Evolutionary conservation across 2,888 invertebrate genomes (phyloP).

Genomic region (Lordiphosa fenestrarum): DNA sequence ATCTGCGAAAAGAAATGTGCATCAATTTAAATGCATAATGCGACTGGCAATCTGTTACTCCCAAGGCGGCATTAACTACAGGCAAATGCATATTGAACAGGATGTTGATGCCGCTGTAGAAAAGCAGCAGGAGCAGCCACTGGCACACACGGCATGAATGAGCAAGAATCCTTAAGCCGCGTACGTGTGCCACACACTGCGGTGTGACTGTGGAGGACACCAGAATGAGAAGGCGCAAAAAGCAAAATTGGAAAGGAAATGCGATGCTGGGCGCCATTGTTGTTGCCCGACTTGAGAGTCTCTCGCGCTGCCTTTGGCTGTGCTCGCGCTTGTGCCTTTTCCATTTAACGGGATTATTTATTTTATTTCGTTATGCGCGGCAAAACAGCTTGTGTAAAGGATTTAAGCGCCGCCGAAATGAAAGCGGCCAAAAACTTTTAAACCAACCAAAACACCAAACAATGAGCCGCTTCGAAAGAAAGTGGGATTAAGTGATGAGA

Average conservation of each 20-base stretch:
- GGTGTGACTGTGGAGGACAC: slow-evolving; percentile 18
- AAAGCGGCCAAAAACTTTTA: slow-evolving; percentile 68
- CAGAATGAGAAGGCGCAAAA: slow-evolving; percentile 7
- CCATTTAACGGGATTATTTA: slow-evolving; percentile 74
- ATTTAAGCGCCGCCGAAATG: slow-evolving; percentile 64
- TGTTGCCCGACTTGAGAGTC: slow-evolving; percentile 21
- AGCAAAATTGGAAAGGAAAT: slow-evolving; percentile 64
- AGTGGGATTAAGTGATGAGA: too few species aligned
- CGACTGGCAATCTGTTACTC: slow-evolving; percentile 52
- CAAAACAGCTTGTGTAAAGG: slow-evolving; percentile 73
- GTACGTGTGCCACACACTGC: slow-evolving; percentile 51
- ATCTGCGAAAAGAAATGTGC: slow-evolving; percentile 39
- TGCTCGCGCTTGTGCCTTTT: slow-evolving; percentile 42
- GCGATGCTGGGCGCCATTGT: slow-evolving; percentile 36
- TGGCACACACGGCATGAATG: slow-evolving; percentile 63
- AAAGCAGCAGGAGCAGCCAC: slow-evolving; percentile 14
- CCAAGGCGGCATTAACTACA: slow-evolving; percentile 48
- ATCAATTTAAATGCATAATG: slow-evolving; percentile 69
- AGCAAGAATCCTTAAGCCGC: slow-evolving; percentile 57
- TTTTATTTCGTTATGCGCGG: slow-evolving; percentile 73
- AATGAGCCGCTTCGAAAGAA: too few species aligned
- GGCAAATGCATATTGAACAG: slow-evolving; percentile 57
- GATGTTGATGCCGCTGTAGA: slow-evolving; percentile 26
- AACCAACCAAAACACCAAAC: slow-evolving; percentile 40
- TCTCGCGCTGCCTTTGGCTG: slow-evolving; percentile 8